Evolutionary conservation across 2,113 vertebrate species (phyloP).

Genomic region (Hippolais icterina): DNA sequence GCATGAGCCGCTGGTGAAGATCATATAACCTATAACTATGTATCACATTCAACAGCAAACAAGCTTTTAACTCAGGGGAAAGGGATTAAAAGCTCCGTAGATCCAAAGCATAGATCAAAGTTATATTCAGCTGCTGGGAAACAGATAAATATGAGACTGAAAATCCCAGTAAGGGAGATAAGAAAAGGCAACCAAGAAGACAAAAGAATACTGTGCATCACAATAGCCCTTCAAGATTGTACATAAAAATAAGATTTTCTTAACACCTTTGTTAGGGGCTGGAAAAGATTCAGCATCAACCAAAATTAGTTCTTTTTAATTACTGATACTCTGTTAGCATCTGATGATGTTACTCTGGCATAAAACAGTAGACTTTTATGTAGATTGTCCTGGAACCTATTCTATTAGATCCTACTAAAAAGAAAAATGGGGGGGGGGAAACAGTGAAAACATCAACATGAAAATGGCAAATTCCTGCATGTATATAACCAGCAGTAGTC

Average conservation of each 20-base stretch:
- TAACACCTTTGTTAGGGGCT: not conserved
- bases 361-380: not conserved
- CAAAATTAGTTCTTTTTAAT: not conserved
- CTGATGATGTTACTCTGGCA: not conserved
- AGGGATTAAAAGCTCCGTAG: not conserved
- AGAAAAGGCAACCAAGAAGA: constrained; percentile 21
- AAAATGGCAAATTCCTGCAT: not conserved
- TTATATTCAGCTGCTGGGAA: constrained; percentile 24
- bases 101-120: constrained; percentile 35
- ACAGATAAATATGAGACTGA: constrained; percentile 28
- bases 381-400: not conserved
- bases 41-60: constrained; percentile 15
- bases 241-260: constrained; percentile 1
- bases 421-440: not conserved
- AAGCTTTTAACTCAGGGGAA: constrained; percentile 28
- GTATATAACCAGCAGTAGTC: not conserved
- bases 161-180: constrained; percentile 23
- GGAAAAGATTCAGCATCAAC: not conserved
- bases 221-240: not conserved
- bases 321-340: not conserved
- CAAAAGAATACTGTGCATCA: constrained; percentile 15
- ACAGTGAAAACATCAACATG: not conserved
- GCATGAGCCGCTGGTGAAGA: not conserved
- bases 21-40: constrained; percentile 1
- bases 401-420: not conserved